Evolutionary conservation across 2,113 vertebrate species (phyloP), one percentile per base, ranked within the genome.

Genomic region (Ranitomeya imitator): DNA sequence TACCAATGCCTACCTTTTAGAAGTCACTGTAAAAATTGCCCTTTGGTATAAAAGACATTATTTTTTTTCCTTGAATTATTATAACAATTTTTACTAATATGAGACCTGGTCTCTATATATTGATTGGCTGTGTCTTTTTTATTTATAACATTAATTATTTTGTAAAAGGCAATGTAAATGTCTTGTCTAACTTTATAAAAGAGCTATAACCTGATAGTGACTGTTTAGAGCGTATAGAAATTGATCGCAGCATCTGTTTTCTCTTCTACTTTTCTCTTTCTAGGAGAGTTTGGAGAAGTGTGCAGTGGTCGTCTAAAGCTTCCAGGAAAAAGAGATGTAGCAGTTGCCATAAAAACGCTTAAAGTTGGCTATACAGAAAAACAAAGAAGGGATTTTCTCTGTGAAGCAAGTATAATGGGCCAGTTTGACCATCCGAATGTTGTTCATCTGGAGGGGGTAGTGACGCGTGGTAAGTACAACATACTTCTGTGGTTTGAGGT

Each of bases 341-440:
- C 97, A 0, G 98, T 99, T 1, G 98, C 98, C 88, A 99, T 99
- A 91, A 99, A 99, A 94, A 99, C 97, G 0, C 91, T 99, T 69
- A 99, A 99, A 92, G 98, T 99, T 91, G 98, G 98, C 91, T 98
- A 97, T 91, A 99, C 98, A 0, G 98, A 99, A 90, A 99, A 99
- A 91, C 98, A 99, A 87, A 96, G 97, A 89, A 94, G 97, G 91
- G 98, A 99, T 92, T 99, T 99, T 92, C 93, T 99, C 37, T 99
- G 98, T 82, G 98, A 99, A 94, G 98, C 98, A 69, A 99, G 97
- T 95, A 99, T 99, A 90, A 99, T 99, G 98, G 98, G 98, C 0
- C 98, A 99, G 91, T 99, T 99, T 86, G 97, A 99, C 92, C 98
- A 99, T 89, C 98, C 98, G 45, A 99, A 99, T 0, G 97, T 99